phyloP scores from a whole-genome alignment of 1,140 invertebrate genomes.

The Camponotus floridanus region DNA sequence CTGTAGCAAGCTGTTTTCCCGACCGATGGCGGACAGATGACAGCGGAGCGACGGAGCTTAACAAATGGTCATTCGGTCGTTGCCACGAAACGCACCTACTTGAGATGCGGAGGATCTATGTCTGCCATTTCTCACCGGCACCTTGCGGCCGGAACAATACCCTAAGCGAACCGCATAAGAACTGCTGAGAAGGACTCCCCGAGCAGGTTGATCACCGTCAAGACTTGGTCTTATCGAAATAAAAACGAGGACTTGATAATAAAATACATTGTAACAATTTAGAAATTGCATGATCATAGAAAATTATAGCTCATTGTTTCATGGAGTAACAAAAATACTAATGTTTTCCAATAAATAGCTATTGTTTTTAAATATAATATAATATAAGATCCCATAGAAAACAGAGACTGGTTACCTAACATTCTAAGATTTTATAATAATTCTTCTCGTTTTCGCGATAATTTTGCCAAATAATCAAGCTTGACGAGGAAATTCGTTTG shows the following conservation, averaged over 20 bases:
- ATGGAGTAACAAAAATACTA: background rate
- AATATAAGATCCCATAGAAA: no score
- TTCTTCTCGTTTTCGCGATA: background rate
- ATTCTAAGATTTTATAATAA: background rate
- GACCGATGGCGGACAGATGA: slow-evolving; percentile 72
- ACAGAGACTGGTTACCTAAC: background rate
- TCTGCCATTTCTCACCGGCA: slow-evolving; percentile 81
- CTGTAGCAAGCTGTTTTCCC: slow-evolving; percentile 70
- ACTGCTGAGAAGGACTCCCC: slow-evolving; percentile 71
- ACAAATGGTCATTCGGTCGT: slow-evolving; percentile 79
- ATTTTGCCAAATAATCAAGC: background rate
- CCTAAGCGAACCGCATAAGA: slow-evolving; percentile 71
- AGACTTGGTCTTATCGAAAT: slow-evolving; percentile 54
- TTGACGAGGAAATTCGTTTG: background rate
- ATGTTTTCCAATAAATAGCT: background rate
- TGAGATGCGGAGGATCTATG: slow-evolving; percentile 82
- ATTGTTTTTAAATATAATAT: background rate
- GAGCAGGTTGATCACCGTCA: slow-evolving; percentile 81
- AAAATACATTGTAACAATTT: slow-evolving; percentile 38
- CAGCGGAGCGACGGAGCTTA: slow-evolving; percentile 74
- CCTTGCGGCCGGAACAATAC: slow-evolving; percentile 78
- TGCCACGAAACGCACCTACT: slow-evolving; percentile 74
- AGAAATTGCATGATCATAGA: background rate
- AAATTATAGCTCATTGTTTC: background rate
- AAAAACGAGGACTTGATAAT: slow-evolving; percentile 2